Evolutionary conservation across 1,140 invertebrate species (phyloP).

Genomic region (Drosophila subpulchrella): DNA sequence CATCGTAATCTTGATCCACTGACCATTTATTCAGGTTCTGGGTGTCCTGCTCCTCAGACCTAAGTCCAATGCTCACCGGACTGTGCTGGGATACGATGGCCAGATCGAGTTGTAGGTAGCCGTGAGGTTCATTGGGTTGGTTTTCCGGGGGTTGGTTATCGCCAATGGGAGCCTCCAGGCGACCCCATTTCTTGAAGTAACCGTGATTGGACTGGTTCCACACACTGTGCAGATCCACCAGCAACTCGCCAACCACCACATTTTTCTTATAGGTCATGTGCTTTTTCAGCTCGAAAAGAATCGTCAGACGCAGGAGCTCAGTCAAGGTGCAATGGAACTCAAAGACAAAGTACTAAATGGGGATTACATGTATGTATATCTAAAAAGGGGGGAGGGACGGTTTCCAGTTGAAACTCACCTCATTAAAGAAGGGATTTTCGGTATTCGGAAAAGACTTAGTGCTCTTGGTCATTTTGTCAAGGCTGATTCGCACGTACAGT

Average conservation of each 20-base stretch:
- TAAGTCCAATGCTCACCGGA: background rate
- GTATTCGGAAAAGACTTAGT: conserved; percentile 85
- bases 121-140: conserved; percentile 51
- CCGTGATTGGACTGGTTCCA: conserved; percentile 89
- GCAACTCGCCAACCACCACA: conserved; percentile 87
- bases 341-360: conserved; percentile 92
- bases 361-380: too few relatives aligned
- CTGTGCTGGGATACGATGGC: conserved; percentile 86
- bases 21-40: conserved; percentile 85
- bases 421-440: conserved; percentile 87
- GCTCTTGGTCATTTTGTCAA: conserved; percentile 86
- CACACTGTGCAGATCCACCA: conserved; percentile 89
- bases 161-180: conserved; percentile 87
- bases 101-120: conserved; percentile 91
- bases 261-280: conserved; percentile 79
- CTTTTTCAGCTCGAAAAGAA: conserved; percentile 85
- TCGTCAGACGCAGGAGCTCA: conserved; percentile 84
- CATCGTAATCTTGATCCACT: conserved; percentile 87
- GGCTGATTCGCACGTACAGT: conserved; percentile 86
- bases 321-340: conserved; percentile 87
- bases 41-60: conserved; percentile 28
- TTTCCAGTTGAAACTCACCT: conserved; percentile 82
- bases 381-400: too few relatives aligned
- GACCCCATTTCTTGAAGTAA: conserved; percentile 93
- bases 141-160: conserved; percentile 82